A percentile compares a stretch with the other conserved stretches of the same genome.
Conservation (phyloP, 2,113 vertebrate genomes). For the Cavia porcellus region DNA sequence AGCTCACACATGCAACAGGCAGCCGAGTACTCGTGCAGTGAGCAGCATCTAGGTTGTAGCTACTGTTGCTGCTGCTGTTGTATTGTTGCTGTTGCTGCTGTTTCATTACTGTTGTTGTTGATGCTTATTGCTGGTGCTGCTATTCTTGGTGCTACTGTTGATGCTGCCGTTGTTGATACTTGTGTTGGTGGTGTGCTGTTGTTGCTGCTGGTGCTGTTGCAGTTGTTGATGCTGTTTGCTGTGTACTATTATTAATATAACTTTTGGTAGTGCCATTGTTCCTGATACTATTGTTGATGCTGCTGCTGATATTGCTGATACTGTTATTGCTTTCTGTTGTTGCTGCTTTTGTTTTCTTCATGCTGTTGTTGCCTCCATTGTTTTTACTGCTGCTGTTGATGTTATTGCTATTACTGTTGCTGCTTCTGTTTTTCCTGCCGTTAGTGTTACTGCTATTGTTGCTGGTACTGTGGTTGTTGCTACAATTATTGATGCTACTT, state of each 20-base stretch:
- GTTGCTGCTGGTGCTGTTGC: neutral
- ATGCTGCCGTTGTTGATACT: neutral
- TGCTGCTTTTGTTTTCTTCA: neutral
- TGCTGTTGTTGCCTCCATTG: neutral
- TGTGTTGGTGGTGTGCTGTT: neutral
- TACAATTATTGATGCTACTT: neutral
- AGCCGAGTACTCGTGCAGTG: accelerated
- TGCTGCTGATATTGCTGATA: neutral
- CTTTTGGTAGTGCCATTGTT: neutral
- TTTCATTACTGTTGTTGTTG: neutral
- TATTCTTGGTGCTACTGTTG: neutral
- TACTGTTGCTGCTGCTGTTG: neutral
- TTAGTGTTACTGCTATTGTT: neutral
- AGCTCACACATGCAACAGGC: accelerated
- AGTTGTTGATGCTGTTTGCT: neutral
- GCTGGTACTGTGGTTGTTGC: too few species aligned
- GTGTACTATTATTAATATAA: neutral
- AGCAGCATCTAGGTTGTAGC: neutral
- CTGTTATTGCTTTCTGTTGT: neutral
- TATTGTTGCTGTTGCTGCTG: neutral
- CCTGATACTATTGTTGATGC: too few species aligned
- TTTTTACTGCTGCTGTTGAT: too few species aligned
- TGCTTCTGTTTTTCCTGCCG: neutral
- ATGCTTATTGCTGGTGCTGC: neutral
- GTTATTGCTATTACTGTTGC: neutral